These are phyloP conservation scores for Danaus melanippus DNA, from an alignment of 1,140 invertebrate species.

Conservation along the genomic window DNA sequence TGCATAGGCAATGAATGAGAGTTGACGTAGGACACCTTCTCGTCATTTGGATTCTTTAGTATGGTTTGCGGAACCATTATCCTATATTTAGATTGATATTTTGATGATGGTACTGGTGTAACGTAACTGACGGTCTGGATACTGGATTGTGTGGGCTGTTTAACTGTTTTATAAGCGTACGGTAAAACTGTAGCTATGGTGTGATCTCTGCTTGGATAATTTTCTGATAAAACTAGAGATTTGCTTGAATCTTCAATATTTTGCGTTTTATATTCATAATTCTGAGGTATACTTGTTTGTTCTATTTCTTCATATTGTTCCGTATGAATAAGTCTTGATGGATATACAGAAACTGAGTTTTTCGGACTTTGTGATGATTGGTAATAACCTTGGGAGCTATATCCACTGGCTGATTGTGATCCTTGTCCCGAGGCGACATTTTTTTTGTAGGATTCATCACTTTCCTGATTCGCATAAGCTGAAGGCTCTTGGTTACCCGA, in stretches of 20 bases:
- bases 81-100: conserved; percentile 51
- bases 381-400: conserved; percentile 28
- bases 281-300: conserved; percentile 23
- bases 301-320: conserved; percentile 34
- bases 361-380: conserved; percentile 25
- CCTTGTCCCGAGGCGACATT: conserved; percentile 18
- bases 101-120: conserved; percentile 50
- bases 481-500: conserved; percentile 17
- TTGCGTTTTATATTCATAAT: conserved; percentile 41
- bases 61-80: conserved; percentile 59
- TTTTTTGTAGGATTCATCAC: conserved; percentile 21
- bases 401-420: conserved; percentile 17
- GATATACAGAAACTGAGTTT: conserved; percentile 32
- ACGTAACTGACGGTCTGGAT: conserved; percentile 57
- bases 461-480: conserved; percentile 27
- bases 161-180: conserved; percentile 29
- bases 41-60: conserved; percentile 36
- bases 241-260: conserved; percentile 28
- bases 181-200: conserved; percentile 60
- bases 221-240: conserved; percentile 39
- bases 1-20: conserved; percentile 39
- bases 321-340: conserved; percentile 32
- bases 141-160: conserved; percentile 26
- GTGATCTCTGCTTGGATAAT: conserved; percentile 57
- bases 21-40: conserved; percentile 54